Percentiles rank a stretch among this genome's conserved stretches.
phyloP scores from a whole-genome alignment of 2,888 invertebrate species.

The Boloria euphrosyne region DNA sequence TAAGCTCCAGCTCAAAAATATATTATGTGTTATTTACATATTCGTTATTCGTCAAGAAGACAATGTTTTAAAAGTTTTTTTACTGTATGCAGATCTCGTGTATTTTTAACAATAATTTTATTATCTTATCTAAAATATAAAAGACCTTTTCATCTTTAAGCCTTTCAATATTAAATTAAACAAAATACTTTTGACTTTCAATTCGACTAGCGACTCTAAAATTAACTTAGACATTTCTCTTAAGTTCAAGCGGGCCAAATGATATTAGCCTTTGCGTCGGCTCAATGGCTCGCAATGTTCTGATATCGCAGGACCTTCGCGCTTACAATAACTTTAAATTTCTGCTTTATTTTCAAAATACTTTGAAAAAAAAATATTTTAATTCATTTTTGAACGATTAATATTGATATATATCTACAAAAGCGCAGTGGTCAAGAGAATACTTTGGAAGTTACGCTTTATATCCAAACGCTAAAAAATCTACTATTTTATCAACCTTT shows the following conservation, averaged over 20 bases:
- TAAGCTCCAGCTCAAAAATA: too few relatives aligned
- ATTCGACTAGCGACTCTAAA: constrained; percentile 33
- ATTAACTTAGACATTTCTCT: constrained; percentile 32
- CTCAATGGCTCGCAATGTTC: constrained; percentile 56
- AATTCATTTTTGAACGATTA: too few relatives aligned
- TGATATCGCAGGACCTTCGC: constrained; percentile 48
- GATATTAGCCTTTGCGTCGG: constrained; percentile 47
- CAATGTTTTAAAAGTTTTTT: too few relatives aligned
- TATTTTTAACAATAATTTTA: neutral
- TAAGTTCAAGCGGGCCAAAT: constrained; percentile 38
- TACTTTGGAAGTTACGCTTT: too few relatives aligned
- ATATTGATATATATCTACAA: too few relatives aligned
- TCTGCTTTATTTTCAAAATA: neutral
- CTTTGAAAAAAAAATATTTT: too few relatives aligned
- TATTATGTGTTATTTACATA: too few relatives aligned
- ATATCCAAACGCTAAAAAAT: too few relatives aligned
- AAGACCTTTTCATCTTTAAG: constrained; percentile 17
- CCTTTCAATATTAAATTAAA: constrained; percentile 35
- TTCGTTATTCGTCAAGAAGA: too few relatives aligned
- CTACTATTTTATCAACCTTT: too few relatives aligned
- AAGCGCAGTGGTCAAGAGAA: too few relatives aligned
- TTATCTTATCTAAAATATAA: constrained; percentile 10
- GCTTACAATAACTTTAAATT: constrained; percentile 36
- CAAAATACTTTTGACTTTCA: constrained; percentile 33
- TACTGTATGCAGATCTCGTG: too few relatives aligned